Evolutionary conservation across 2,113 vertebrate genomes (phyloP).

Genomic region (Choloepus hoffmanni): DNA sequence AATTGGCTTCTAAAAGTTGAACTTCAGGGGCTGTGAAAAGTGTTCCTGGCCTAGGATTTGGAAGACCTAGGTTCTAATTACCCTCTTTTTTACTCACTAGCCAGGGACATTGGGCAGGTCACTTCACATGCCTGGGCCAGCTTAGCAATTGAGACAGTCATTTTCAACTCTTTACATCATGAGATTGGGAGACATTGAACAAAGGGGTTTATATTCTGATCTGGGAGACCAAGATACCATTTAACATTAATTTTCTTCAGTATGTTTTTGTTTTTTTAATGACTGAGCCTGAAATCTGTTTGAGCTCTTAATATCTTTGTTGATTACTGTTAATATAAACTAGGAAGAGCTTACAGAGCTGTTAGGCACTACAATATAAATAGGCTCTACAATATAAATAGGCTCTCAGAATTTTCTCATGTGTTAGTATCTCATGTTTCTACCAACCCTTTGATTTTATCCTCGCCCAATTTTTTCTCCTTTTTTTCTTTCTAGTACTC

Average conservation of each 20-base stretch:
- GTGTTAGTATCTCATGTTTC: slow-evolving; percentile 52
- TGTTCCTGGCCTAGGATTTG: slow-evolving; percentile 47
- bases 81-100: slow-evolving; percentile 29
- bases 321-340: not conserved
- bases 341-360: slow-evolving; percentile 16
- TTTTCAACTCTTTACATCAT: not conserved
- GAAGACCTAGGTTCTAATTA: slow-evolving; percentile 52
- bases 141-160: not conserved
- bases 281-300: not conserved
- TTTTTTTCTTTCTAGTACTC: slow-evolving; percentile 91
- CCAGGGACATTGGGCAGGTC: not conserved
- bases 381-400: slow-evolving; percentile 1
- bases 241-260: not conserved
- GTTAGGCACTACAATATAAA: not conserved
- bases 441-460: slow-evolving; percentile 54
- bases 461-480: slow-evolving; percentile 48
- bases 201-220: not conserved
- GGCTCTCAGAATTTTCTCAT: slow-evolving; percentile 49
- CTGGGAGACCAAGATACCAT: not conserved
- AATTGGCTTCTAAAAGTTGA: slow-evolving; percentile 48
- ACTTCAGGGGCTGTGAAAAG: not conserved
- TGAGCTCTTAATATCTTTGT: slow-evolving; percentile 40
- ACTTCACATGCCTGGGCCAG: slow-evolving; percentile 40
- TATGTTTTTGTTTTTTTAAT: slow-evolving; percentile 18
- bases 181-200: not conserved